Evolutionary conservation across 1,140 invertebrate genomes (phyloP), one percentile per base, ranked within the genome.

Genomic region (Achroia grisella): DNA sequence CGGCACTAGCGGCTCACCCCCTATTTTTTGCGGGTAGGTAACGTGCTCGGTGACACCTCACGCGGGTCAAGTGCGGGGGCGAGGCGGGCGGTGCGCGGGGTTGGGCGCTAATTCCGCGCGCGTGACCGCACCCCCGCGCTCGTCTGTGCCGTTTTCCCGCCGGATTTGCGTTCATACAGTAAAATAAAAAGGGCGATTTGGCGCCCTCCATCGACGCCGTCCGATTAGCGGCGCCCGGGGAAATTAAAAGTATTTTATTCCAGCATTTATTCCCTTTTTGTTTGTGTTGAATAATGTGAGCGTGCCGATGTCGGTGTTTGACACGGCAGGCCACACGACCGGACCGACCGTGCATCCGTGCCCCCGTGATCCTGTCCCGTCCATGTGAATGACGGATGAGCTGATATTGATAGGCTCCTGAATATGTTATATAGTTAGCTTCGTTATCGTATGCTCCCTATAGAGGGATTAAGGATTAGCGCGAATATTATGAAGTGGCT

Each of bases 191-290:
- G 76, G 80, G 76, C 80, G 80, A 81, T 80, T 78, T 78, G 75
- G 71, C 65, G 71, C 72, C 74, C 76, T 77, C 78, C 73, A 72
- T 71, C 63, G 72, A 63, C 67, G 67, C 70, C 67, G 70, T 61
- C 71, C 80, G 77, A 84, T 84, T 84, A 84, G 77, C 76, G 75
- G 71, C 74, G 77, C 74, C 77, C 70, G 72, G 80, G 80, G 80
- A 84, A 84, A 84, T 84, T 84, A 84, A 84, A 84, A 84, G 77
- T 80, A 81, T 81, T 84, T 81, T 81, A 79, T 80, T 79, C 71
- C 60, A 74, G 59, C 75, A 80, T 80, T 80, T 72, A 80, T 83
- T 80, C 75, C 76, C 73, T 69, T 77, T 79, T 77, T 80, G 73
- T 83, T 80, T 79, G 66, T 54, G 62, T 67, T 72, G 72, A 77